phyloP scores from a whole-genome alignment of 2,888 invertebrate species.

The Petrophora chlorosata region DNA sequence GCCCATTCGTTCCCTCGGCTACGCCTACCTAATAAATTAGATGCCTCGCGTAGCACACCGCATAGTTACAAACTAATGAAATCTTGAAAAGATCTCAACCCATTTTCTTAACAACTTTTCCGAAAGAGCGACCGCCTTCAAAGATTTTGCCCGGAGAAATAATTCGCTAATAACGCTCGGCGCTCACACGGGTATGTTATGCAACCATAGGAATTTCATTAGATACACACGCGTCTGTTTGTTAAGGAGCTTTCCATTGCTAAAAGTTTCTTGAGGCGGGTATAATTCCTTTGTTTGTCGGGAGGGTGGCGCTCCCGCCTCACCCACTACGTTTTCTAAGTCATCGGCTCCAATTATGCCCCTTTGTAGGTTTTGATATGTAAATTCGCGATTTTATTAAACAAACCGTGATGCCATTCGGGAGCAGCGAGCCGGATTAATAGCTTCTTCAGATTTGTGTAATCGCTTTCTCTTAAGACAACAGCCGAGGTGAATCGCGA shows the following conservation, averaged over 20 bases:
- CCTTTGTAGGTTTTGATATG: slow-evolving; percentile 85
- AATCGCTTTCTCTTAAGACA: slow-evolving; percentile 83
- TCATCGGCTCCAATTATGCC: slow-evolving; percentile 84
- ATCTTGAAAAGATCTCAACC: slow-evolving; percentile 81
- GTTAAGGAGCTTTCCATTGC: slow-evolving; percentile 84
- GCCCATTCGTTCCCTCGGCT: slow-evolving; percentile 81
- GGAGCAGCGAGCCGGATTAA: slow-evolving; percentile 82
- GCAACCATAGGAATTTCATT: slow-evolving; percentile 85
- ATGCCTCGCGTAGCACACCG: slow-evolving; percentile 76
- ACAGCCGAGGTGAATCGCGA: slow-evolving; percentile 68
- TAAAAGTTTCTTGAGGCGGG: slow-evolving; percentile 85
- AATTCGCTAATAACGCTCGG: slow-evolving; percentile 81
- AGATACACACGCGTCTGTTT: slow-evolving; percentile 84
- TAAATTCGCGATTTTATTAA: slow-evolving; percentile 84
- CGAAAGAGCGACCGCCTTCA: slow-evolving; percentile 82
- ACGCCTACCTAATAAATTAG: slow-evolving; percentile 83
- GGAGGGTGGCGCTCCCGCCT: slow-evolving; percentile 69
- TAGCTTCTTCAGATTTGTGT: slow-evolving; percentile 84
- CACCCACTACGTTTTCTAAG: slow-evolving; percentile 83
- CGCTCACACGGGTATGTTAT: slow-evolving; percentile 80
- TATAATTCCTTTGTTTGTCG: slow-evolving; percentile 84
- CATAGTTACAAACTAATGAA: slow-evolving; percentile 83
- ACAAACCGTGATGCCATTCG: slow-evolving; percentile 83
- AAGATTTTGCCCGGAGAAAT: slow-evolving; percentile 81
- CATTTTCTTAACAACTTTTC: slow-evolving; percentile 84